These are phyloP conservation scores for Isotomurus palustris DNA, from an alignment of 2,888 invertebrate species.

Conservation along the genomic window DNA sequence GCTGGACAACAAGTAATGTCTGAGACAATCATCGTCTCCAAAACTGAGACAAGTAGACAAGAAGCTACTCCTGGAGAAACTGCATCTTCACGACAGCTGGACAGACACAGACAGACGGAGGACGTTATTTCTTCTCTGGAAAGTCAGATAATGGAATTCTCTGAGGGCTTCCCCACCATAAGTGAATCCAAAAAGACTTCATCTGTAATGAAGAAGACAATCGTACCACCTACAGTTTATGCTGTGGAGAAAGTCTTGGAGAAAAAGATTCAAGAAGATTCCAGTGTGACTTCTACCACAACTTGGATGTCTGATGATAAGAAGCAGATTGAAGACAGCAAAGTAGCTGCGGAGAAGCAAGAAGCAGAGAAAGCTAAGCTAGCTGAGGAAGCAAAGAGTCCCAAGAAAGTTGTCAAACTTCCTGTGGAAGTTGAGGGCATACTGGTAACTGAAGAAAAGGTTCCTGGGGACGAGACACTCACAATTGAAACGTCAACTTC, in stretches of 20 bases:
- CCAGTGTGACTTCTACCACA: constrained; percentile 18
- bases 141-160: constrained; percentile 33
- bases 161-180: background rate
- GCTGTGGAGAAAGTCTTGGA: constrained; percentile 25
- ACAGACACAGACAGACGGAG: constrained; percentile 16
- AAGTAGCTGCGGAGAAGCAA: background rate
- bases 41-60: constrained; percentile 1
- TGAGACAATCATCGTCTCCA: constrained; percentile 19
- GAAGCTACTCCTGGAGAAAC: constrained; percentile 11
- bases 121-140: constrained; percentile 37
- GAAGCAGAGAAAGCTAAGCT: background rate
- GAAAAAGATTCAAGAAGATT: constrained; percentile 29
- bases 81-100: background rate
- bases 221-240: constrained; percentile 18
- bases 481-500: background rate
- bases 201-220: background rate
- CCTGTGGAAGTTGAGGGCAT: constrained; percentile 15
- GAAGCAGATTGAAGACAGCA: background rate
- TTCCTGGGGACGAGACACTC: no score
- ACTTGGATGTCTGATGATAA: constrained; percentile 28
- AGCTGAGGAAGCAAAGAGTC: background rate
- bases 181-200: background rate
- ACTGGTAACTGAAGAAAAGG: constrained; percentile 24
- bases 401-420: no score
- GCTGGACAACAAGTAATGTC: constrained; percentile 3